phyloP scores from a whole-genome alignment of 2,797 vertebrate genomes.

The Sebastes hubbsi region DNA sequence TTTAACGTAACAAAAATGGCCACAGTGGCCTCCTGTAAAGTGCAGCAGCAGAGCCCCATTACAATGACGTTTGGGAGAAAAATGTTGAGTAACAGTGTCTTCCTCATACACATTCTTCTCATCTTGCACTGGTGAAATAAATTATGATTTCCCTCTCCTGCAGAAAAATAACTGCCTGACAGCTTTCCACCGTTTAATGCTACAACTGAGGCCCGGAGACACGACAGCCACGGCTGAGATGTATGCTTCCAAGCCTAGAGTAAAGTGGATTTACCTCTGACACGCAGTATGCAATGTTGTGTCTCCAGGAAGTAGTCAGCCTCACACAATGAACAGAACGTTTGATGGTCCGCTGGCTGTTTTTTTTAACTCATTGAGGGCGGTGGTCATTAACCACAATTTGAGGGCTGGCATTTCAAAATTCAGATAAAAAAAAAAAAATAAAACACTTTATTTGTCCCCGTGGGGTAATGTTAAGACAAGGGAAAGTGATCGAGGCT shows the following conservation, averaged over 20 bases:
- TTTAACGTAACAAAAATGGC: not conserved
- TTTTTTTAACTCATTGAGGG: not conserved
- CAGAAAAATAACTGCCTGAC: conserved; percentile 1
- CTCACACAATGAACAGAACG: not conserved
- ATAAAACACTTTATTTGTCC: not conserved
- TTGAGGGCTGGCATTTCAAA: not conserved
- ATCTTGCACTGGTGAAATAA: not conserved
- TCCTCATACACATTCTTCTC: not conserved
- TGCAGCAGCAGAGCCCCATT: not conserved
- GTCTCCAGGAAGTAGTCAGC: not conserved
- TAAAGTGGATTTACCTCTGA: not conserved
- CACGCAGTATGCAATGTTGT: not conserved
- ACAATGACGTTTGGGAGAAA: not conserved
- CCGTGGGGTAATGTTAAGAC: not conserved
- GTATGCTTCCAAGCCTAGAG: not conserved
- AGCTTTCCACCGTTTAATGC: conserved; percentile 9
- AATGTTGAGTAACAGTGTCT: not conserved
- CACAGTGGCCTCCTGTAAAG: not conserved
- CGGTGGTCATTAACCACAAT: not conserved
- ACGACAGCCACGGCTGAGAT: conserved; percentile 1
- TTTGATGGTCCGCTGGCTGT: not conserved
- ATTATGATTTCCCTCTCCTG: not conserved
- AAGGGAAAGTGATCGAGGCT: not conserved
- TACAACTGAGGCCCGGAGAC: conserved; percentile 24
- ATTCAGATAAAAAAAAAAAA: not conserved